These are phyloP conservation scores for Cynaeus angustus DNA, from an alignment of 2,888 invertebrate species.

Conservation along the genomic window DNA sequence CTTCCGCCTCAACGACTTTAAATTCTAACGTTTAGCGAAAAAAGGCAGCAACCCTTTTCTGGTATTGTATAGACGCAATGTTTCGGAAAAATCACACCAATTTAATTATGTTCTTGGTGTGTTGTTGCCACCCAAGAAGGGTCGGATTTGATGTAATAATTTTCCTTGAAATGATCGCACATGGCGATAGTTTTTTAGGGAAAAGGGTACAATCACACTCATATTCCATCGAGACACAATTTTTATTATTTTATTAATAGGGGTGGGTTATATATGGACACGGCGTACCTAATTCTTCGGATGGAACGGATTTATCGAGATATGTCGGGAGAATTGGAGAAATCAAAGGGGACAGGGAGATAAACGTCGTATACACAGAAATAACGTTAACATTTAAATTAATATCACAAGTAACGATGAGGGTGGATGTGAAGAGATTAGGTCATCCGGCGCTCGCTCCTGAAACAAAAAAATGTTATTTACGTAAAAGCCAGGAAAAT, in stretches of 20 bases:
- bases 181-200: constrained; percentile 63
- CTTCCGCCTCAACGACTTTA: constrained; percentile 62
- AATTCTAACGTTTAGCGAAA: constrained; percentile 64
- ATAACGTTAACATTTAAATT: constrained; percentile 48
- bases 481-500: too few species aligned
- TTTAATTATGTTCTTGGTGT: constrained; percentile 67
- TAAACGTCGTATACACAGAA: constrained; percentile 40
- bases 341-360: constrained; percentile 14
- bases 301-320: constrained; percentile 56
- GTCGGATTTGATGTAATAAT: constrained; percentile 24
- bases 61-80: constrained; percentile 67
- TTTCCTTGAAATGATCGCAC: constrained; percentile 55
- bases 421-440: constrained; percentile 59
- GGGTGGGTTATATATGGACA: constrained; percentile 57
- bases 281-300: constrained; percentile 57
- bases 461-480: constrained; percentile 57
- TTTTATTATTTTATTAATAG: constrained; percentile 58
- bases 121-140: constrained; percentile 42
- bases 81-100: constrained; percentile 70
- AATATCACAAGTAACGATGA: constrained; percentile 58
- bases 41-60: constrained; percentile 69
- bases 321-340: constrained; percentile 46
- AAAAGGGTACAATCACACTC: constrained; percentile 62
- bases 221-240: constrained; percentile 62
- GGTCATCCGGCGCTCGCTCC: constrained; percentile 68